A percentile compares a stretch with the other conserved stretches of the same genome.
Conservation (phyloP, 2,888 invertebrate genomes). For the Boloria selene region DNA sequence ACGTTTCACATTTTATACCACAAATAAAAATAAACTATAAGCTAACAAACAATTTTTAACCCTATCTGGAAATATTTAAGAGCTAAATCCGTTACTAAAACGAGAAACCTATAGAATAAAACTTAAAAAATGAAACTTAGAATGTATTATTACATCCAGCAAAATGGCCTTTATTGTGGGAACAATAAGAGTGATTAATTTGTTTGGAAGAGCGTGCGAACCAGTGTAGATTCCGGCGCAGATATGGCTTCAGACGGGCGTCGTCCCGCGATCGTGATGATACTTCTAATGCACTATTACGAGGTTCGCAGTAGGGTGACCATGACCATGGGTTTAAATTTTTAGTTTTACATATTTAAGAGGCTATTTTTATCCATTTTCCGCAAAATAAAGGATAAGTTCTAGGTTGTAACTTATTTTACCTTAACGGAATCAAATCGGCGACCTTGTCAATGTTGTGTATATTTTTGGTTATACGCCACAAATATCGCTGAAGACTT, state of each 20-base stretch:
- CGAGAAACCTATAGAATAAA: constrained; percentile 9
- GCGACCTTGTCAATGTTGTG: too few relatives aligned
- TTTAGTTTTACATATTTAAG: not conserved
- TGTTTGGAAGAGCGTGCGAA: constrained; percentile 44
- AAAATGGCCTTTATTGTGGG: constrained; percentile 9
- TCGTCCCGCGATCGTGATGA: constrained; percentile 57
- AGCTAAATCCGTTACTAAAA: not conserved
- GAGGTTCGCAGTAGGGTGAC: constrained; percentile 37
- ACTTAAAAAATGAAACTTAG: not conserved
- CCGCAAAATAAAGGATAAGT: too few relatives aligned
- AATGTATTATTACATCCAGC: too few relatives aligned
- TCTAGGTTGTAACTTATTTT: too few relatives aligned
- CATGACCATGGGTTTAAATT: constrained; percentile 30
- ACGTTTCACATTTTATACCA: too few relatives aligned
- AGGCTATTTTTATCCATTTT: too few relatives aligned
- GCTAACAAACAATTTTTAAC: too few relatives aligned
- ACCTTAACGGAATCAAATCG: too few relatives aligned
- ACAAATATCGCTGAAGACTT: too few relatives aligned
- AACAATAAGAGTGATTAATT: constrained; percentile 30
- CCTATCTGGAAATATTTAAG: not conserved
- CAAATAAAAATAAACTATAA: too few relatives aligned
- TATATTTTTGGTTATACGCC: too few relatives aligned
- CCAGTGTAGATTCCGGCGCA: constrained; percentile 45
- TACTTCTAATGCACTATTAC: constrained; percentile 57
- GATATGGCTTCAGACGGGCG: constrained; percentile 54